phyloP scores from a whole-genome alignment of 2,888 invertebrate species.

The Melieria picta region DNA sequence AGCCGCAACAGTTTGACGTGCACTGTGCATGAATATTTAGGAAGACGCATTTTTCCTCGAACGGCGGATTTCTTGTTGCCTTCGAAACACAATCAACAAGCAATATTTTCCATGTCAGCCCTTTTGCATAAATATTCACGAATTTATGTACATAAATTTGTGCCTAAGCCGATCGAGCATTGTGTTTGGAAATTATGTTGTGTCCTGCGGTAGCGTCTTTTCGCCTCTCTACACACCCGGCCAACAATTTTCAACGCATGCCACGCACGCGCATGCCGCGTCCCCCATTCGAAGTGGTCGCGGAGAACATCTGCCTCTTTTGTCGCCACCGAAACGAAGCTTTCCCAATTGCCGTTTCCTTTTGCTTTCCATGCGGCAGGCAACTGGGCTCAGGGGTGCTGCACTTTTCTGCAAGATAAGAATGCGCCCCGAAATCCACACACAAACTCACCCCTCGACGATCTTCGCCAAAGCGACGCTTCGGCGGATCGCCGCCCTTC shows the following conservation, averaged over 20 bases:
- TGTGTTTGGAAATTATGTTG: too few species aligned
- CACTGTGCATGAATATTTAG: too few species aligned
- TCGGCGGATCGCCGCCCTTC: too few species aligned
- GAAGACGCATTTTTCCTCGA: too few species aligned
- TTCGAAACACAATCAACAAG: too few species aligned
- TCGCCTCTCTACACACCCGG: slow-evolving; percentile 25
- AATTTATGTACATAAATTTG: too few species aligned
- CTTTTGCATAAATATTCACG: too few species aligned
- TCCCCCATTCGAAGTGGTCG: slow-evolving; percentile 5
- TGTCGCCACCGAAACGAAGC: slow-evolving; percentile 13
- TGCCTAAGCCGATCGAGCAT: too few species aligned
- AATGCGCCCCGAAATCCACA: slow-evolving; percentile 13
- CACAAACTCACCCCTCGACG: slow-evolving; percentile 21
- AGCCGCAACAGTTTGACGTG: too few species aligned
- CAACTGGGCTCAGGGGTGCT: slow-evolving; percentile 6
- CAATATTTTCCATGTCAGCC: too few species aligned
- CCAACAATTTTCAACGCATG: slow-evolving; percentile 44
- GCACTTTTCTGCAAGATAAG: slow-evolving; percentile 38
- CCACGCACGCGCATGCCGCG: slow-evolving; percentile 49
- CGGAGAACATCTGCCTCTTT: slow-evolving; percentile 38
- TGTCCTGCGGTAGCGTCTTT: too few species aligned
- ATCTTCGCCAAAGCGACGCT: slow-evolving; percentile 4
- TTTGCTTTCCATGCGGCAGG: slow-evolving; percentile 5
- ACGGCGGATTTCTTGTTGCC: too few species aligned
- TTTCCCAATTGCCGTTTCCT: slow-evolving; percentile 20